Conservation (phyloP, 2,888 invertebrate species). For the Drosophila putrida region DNA sequence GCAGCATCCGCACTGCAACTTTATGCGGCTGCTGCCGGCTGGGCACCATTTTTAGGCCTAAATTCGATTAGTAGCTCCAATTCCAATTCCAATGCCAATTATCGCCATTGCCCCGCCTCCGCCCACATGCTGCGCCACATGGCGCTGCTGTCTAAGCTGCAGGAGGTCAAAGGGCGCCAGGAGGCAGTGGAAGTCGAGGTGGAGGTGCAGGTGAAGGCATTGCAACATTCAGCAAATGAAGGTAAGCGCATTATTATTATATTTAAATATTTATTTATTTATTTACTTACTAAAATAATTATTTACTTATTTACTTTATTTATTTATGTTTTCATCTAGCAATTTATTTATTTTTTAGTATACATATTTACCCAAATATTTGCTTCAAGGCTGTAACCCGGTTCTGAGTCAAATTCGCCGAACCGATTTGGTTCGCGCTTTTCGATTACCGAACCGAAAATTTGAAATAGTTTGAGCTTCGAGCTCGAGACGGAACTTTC, state of each 20-base stretch:
- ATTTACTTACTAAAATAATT: not conserved
- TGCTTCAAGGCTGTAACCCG: too few species aligned
- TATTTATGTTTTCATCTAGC: too few species aligned
- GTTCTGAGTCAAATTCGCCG: too few species aligned
- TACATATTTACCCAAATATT: too few species aligned
- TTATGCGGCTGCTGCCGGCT: conserved; percentile 89
- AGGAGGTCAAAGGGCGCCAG: conserved; percentile 15
- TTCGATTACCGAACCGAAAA: too few species aligned
- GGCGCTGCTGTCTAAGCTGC: conserved; percentile 51
- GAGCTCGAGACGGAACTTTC: too few species aligned
- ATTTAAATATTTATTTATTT: not conserved
- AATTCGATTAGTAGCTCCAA: conserved; percentile 5
- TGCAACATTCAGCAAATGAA: not conserved
- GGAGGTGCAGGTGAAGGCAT: not conserved
- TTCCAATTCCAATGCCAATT: conserved; percentile 8
- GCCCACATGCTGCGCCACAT: conserved; percentile 66
- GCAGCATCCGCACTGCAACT: conserved; percentile 88
- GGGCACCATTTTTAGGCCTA: conserved; percentile 88
- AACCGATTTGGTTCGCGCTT: too few species aligned
- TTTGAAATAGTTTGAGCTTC: too few species aligned
- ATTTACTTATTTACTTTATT: too few species aligned
- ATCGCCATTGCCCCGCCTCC: conserved; percentile 37
- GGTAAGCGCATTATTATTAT: conserved; percentile 8
- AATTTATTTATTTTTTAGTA: too few species aligned
- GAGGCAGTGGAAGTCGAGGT: not conserved